Conservation (phyloP, 2,797 vertebrate species). For the Galagoides demidoff region DNA sequence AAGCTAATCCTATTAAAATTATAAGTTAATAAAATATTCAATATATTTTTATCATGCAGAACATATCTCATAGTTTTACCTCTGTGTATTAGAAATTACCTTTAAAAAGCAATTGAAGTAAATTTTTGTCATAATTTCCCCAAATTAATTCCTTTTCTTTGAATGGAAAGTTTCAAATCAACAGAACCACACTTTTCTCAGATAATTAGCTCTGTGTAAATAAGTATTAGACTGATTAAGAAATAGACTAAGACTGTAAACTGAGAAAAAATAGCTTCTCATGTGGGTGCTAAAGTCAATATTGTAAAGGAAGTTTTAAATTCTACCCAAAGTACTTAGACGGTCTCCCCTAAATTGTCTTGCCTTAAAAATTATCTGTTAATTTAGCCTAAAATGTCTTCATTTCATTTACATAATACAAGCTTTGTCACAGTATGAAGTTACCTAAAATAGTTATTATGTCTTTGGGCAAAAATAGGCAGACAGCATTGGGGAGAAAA, state of each 20-base stretch:
- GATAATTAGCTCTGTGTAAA: constrained; percentile 39
- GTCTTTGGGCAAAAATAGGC: constrained; percentile 82
- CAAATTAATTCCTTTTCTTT: constrained; percentile 36
- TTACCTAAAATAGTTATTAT: constrained; percentile 86
- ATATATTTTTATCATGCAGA: not conserved
- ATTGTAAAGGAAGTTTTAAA: constrained; percentile 64
- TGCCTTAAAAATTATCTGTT: constrained; percentile 73
- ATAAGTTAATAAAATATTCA: constrained; percentile 28
- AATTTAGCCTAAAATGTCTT: constrained; percentile 78
- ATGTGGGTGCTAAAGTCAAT: constrained; percentile 15
- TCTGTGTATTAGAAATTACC: not conserved
- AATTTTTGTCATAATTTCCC: constrained; percentile 13
- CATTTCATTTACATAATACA: constrained; percentile 83
- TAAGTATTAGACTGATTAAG: constrained; percentile 58
- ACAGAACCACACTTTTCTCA: not conserved
- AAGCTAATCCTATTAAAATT: not conserved
- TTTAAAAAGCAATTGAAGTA: not conserved
- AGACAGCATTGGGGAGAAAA: constrained; percentile 78
- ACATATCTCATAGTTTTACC: not conserved
- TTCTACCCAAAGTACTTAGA: constrained; percentile 58
- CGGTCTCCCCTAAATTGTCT: constrained; percentile 51
- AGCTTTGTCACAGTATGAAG: constrained; percentile 80
- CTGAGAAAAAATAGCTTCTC: constrained; percentile 40
- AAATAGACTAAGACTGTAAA: constrained; percentile 46
- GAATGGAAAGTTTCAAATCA: constrained; percentile 48